Percentiles rank a stretch among this genome's conserved stretches.
Conservation (phyloP, 2,888 invertebrate genomes). For the Drosophila anceps region DNA sequence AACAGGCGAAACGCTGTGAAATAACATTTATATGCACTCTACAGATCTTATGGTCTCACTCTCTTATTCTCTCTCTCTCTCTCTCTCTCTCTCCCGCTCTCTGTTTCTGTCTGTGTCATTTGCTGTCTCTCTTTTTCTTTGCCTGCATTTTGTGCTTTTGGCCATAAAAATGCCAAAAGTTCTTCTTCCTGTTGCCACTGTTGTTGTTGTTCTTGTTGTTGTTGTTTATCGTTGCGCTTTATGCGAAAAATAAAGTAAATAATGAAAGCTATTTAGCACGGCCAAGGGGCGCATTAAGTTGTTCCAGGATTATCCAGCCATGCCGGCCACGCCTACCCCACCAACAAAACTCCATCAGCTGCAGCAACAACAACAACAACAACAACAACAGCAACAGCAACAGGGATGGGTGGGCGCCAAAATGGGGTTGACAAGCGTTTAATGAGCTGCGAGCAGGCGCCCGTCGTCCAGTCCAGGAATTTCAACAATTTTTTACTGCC, state of each 20-base stretch:
- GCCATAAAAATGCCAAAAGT: conserved; percentile 39
- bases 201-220: not conserved
- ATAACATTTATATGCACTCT: conserved; percentile 28
- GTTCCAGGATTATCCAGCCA: conserved; percentile 47
- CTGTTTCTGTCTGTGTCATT: conserved; percentile 4
- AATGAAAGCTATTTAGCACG: conserved; percentile 79
- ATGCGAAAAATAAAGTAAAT: conserved; percentile 72
- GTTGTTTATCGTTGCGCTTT: conserved; percentile 41
- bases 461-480: conserved; percentile 52
- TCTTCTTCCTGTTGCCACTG: conserved; percentile 22
- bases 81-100: conserved; percentile 8
- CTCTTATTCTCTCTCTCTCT: conserved; percentile 10
- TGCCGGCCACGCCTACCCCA: conserved; percentile 5
- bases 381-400: conserved; percentile 5
- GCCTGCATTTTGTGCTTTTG: conserved; percentile 34
- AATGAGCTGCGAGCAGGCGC: conserved; percentile 63
- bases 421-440: conserved; percentile 65
- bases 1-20: conserved; percentile 12
- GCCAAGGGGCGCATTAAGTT: conserved; percentile 73
- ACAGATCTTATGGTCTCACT: no score
- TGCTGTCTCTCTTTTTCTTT: conserved; percentile 1
- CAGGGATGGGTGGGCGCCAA: conserved; percentile 9
- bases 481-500: conserved; percentile 76
- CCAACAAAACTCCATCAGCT: conserved; percentile 40
- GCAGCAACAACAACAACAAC: conserved; percentile 19